Base-by-base conservation (phyloP, 2,113 vertebrate species). In the Apteryx owenii region DNA sequence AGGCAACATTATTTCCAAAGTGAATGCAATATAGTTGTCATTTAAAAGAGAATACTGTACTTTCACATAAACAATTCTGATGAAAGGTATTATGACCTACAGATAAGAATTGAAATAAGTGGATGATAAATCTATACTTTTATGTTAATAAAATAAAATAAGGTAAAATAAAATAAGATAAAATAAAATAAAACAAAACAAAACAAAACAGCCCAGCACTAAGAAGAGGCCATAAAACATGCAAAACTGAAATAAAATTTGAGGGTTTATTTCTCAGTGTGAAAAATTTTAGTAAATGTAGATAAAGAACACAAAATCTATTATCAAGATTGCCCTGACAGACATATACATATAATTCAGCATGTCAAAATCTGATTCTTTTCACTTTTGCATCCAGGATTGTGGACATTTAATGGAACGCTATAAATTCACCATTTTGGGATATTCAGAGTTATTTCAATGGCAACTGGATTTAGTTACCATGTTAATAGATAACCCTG, bases 1-100 rank as follows among this genome's bases (percentile, higher is more conserved):
- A 89, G 53, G 50, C 53, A 92, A 71, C 8, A 26, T 48, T 38
- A 88, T 80, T 72, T 85, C 48, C 71, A 58, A 82, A 76, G 5
- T 46, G 40, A 92, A 76, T 26, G 40, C 17, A 66, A 81, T 54
- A 48, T 2, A 40, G 8, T n/a, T 65, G 70, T 44, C 12, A 75
- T 13, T 48, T 78, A 85, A 69, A 88, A 72, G 15, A 12, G 33
- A 78, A 93, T 91, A 69, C 1, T 5, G 91, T 91, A 69, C 1
- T 5, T 65, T 80, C 85, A 72, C 62, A 88, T 79, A 72, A 95
- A 88, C 75, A 91, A 91, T 28, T 68, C 53, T 93, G 31, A 91
- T 62, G 44, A 85, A 81, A 95, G 85, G 40, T 33, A 88, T 65
- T 65, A 62, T 81, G 79, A 94, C 48, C 54, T 85, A 62, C 23